Evolutionary conservation across 1,140 invertebrate genomes (phyloP).

Genomic region (Zaprionus ornatus): DNA sequence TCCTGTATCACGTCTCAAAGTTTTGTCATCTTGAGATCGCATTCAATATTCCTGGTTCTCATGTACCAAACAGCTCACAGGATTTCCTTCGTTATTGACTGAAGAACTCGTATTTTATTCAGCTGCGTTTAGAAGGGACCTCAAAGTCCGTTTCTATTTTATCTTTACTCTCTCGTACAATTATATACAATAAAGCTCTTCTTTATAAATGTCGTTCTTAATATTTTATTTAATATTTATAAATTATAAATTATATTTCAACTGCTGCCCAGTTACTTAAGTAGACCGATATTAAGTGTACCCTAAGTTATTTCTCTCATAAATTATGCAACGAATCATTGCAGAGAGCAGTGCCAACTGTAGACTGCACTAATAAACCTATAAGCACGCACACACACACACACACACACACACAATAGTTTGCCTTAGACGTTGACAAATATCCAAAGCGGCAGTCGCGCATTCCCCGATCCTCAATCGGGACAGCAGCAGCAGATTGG

Average conservation of each 20-base stretch:
- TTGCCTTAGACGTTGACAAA: constrained; percentile 46
- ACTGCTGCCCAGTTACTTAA: constrained; percentile 6
- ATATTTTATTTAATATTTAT: neutral
- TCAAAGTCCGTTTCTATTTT: too few relatives aligned
- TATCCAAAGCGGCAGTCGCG: constrained; percentile 31
- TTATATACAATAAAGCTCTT: too few relatives aligned
- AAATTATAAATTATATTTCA: neutral
- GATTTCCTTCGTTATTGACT: too few relatives aligned
- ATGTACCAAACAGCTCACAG: too few relatives aligned
- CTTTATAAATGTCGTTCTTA: neutral
- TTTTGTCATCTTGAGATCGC: too few relatives aligned
- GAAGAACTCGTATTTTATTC: too few relatives aligned
- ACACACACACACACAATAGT: constrained; percentile 21
- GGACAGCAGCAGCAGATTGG: constrained; percentile 48
- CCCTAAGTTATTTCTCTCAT: constrained; percentile 16
- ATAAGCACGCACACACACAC: constrained; percentile 19
- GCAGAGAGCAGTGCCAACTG: constrained; percentile 24
- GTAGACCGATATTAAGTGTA: constrained; percentile 25
- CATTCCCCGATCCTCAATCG: neutral
- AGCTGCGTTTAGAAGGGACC: too few relatives aligned
- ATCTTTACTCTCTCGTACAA: too few relatives aligned
- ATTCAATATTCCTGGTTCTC: too few relatives aligned
- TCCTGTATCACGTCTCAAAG: too few relatives aligned
- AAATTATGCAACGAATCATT: constrained; percentile 46
- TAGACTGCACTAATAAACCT: constrained; percentile 41